Evolutionary conservation across 2,113 vertebrate genomes (phyloP).

Genomic region (Microtus richardsoni): DNA sequence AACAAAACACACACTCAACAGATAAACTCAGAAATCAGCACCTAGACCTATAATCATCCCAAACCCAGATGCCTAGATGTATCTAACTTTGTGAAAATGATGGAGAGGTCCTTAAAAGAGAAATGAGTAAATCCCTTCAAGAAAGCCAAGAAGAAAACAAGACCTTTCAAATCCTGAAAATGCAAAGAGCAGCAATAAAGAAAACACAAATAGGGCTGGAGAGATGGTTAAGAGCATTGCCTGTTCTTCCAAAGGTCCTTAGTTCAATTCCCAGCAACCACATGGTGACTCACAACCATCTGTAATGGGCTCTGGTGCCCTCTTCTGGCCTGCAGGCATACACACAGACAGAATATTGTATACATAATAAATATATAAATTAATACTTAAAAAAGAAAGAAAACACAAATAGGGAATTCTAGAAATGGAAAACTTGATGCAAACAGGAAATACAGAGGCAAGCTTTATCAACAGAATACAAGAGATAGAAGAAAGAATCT

Average conservation of each 20-base stretch:
- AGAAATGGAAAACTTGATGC: neutral
- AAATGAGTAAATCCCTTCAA: neutral
- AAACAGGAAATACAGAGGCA: neutral
- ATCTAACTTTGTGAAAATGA: neutral
- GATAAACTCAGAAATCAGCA: neutral
- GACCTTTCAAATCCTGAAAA: neutral
- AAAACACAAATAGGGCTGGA: neutral
- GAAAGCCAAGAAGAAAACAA: neutral
- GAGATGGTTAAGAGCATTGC: too few species aligned
- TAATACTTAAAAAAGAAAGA: too few species aligned
- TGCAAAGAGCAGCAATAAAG: neutral
- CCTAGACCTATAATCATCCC: neutral
- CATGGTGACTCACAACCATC: too few species aligned
- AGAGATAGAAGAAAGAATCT: neutral
- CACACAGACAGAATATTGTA: too few species aligned
- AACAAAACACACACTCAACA: neutral
- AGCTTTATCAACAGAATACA: too few species aligned
- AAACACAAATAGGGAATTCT: neutral
- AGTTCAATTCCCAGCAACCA: too few species aligned
- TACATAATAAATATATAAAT: too few species aligned
- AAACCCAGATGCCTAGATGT: neutral
- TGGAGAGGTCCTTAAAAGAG: neutral
- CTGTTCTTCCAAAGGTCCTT: too few species aligned
- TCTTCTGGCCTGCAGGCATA: too few species aligned
- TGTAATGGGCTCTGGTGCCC: too few species aligned